Percentiles rank a stretch among this genome's conserved stretches.
Evolutionary conservation across 2,888 invertebrate species (phyloP).

Genomic region (Thymelicus lineola): DNA sequence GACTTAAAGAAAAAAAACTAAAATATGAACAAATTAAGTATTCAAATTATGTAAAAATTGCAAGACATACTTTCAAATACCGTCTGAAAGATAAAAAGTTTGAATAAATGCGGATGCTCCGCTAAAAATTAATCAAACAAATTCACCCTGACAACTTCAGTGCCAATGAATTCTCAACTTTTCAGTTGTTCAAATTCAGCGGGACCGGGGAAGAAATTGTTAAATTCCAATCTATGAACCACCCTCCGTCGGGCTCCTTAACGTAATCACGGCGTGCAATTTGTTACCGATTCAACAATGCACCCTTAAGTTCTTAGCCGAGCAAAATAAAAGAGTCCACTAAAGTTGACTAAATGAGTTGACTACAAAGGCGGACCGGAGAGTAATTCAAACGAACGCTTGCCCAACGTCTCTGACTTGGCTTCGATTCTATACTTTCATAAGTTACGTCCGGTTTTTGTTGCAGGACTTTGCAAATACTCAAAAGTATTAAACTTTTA

Average conservation of each 20-base stretch:
- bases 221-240: conserved; percentile 69
- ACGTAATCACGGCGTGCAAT: conserved; percentile 80
- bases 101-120: conserved; percentile 3
- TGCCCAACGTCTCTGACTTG: conserved; percentile 61
- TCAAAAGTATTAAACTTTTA: conserved; percentile 54
- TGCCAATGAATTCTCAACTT: conserved; percentile 43
- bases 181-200: conserved; percentile 56
- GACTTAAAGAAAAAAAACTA: no score
- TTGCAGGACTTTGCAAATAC: conserved; percentile 69
- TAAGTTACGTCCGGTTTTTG: conserved; percentile 65
- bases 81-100: neutral
- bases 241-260: conserved; percentile 63
- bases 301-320: conserved; percentile 77
- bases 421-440: conserved; percentile 77
- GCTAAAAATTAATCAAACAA: conserved; percentile 44
- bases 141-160: conserved; percentile 38
- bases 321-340: conserved; percentile 75
- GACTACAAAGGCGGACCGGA: conserved; percentile 80
- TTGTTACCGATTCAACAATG: conserved; percentile 84
- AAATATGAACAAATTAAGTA: no score
- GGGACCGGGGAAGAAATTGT: conserved; percentile 57
- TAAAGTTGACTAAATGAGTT: conserved; percentile 82
- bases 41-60: no score
- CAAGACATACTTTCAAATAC: neutral
- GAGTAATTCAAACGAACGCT: conserved; percentile 81